These are phyloP conservation scores for Parazoanthus atlanticus DNA, from an alignment of 92 coral and sea anemone genomes.

Conservation along the genomic window DNA sequence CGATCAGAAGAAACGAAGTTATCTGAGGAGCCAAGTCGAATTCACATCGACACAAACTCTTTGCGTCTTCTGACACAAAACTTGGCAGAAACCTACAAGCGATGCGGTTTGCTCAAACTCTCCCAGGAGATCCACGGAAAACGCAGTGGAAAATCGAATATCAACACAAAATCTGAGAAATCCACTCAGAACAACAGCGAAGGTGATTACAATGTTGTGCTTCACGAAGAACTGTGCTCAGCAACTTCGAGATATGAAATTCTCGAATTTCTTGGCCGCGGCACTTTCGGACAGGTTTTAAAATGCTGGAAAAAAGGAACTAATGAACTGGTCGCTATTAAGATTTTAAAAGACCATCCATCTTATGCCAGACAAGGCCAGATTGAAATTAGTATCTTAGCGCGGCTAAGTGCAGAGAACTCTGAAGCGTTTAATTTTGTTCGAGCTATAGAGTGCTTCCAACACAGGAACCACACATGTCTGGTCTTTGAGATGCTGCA, in stretches of 20 bases:
- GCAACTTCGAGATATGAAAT: slow-evolving; percentile 96
- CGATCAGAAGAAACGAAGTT: slow-evolving; percentile 23
- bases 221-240: slow-evolving; percentile 87
- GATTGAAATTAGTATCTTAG: slow-evolving; percentile 93
- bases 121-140: slow-evolving; percentile 68
- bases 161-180: slow-evolving; percentile 67
- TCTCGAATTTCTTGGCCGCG: slow-evolving; percentile 96
- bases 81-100: slow-evolving; percentile 75
- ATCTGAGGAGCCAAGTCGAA: slow-evolving; percentile 53
- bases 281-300: slow-evolving; percentile 97
- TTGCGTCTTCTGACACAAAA: slow-evolving; percentile 77
- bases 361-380: slow-evolving; percentile 99
- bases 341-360: slow-evolving; percentile 96
- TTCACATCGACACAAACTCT: slow-evolving; percentile 78
- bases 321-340: slow-evolving; percentile 91
- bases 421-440: slow-evolving; percentile 98
- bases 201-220: slow-evolving; percentile 95
- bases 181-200: slow-evolving; percentile 78
- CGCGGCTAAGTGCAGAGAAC: slow-evolving; percentile 94
- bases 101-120: slow-evolving; percentile 72
- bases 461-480: slow-evolving; percentile 95
- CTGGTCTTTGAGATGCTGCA: slow-evolving; percentile 98
- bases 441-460: slow-evolving; percentile 97
- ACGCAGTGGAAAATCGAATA: slow-evolving; percentile 68
- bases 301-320: slow-evolving; percentile 99